Evolutionary conservation across 2,113 vertebrate genomes (phyloP), one percentile per base, ranked within the genome.

Genomic region (Esox niger): DNA sequence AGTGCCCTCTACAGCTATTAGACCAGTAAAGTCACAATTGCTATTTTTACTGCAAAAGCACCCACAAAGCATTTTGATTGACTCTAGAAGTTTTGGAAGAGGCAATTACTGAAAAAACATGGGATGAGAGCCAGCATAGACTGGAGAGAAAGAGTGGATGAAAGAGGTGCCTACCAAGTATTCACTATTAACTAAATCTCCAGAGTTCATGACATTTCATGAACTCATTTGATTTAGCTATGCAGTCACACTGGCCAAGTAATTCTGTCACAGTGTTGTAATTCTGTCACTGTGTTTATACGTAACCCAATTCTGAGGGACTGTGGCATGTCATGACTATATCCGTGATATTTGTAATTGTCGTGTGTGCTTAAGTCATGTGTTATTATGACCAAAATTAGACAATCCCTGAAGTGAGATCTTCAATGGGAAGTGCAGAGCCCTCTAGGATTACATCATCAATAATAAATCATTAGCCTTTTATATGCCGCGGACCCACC

Each of bases 401-500:
- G 70, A 68, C 69, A 79, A 69, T 79, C 63, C 63, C 68, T 66
- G 57, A 57, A 59, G 59, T 31, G 20, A 56, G 67, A 76, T 82
- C 77, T 83, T 82, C 82, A 87, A 76, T 64, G 52, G 63, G 56
- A 64, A 68, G 64, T 47, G 17, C 27, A 78, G 77, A 68, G 71
- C 64, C 74, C 81, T 86, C 73, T 76, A 86, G 69, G 80, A 84
- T 90, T 84, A 75, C 86, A 82, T 52, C 84, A 88, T 85, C 87
- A 86, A 81, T 77, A 87, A 88, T 77, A 87, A 88, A 86, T 79
- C 79, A 82, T 82, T 81, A 79, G 57, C 74, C 79, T 86, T 68
- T 73, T 86, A 82, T 75, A 78, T 76, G 66, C 74, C 33, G 70
- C 77, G 38, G 38, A 43, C 38, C 3, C 38, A 3, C 4, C 35